Base-by-base conservation (phyloP, 2,797 vertebrate species). In the Hapalemur alaotrensis region DNA sequence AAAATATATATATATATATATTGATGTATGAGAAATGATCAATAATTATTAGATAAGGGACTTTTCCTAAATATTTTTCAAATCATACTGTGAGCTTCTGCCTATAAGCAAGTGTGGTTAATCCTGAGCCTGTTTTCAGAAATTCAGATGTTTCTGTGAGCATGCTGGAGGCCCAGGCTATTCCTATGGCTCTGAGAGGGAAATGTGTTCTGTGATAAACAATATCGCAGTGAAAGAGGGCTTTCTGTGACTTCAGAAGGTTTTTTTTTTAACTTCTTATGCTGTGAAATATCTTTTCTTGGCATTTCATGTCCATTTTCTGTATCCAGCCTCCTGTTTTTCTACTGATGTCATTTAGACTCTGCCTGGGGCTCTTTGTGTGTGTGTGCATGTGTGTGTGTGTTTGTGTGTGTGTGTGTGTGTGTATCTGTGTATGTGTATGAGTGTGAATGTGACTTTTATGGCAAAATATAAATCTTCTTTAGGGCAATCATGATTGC, bases 251-350 rank as follows among this genome's bases (percentile, higher is more conserved):
- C 15, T 70, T 20, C 13, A 22, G 17, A 93, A 46, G 1, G 8
- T 48, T 72, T 70, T 41, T 57, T 41, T 78, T 6, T 89, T 41
- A 59, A 78, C 38, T 87, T 63, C 48, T 83, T 52, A 78, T 23
- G 6, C 65, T 93, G 41, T 72, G 38, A 78, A 69, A 87, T 90
- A 87, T 46, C 3, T 65, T 93, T 83, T 91, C 52, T 88, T 78
- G 41, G 54, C 17, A 63, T 22, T 79, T 90, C 57, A 1, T 87
- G 23, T 50, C 28, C 28, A 50, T 18, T 88, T 79, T 91, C 28
- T 76, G 18, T 76, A 85, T 91, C 67, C 18, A 80, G 48, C 50
- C 32, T 92, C 9, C 14, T 50, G 10, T 86, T 95, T 82, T 54
- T 5, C 28, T 91, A 70, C 22, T 80, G 43, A 93, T 61, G 11